Evolutionary conservation across 92 coral and sea anemone genomes (phyloP).

Genomic region (Parazoanthus swiftii): DNA sequence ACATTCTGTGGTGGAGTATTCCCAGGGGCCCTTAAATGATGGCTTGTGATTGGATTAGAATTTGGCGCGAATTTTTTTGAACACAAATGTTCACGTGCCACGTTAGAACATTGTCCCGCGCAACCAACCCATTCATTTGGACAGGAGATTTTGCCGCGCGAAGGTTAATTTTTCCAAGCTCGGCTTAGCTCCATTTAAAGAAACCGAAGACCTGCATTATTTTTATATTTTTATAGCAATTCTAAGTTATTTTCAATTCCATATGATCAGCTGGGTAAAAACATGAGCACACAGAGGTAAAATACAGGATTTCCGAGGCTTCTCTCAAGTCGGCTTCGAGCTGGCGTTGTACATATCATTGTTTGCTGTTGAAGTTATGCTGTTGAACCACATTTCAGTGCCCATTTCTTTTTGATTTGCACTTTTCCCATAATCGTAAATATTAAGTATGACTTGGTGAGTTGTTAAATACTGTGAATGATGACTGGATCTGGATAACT

Average conservation of each 20-base stretch:
- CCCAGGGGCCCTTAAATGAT: conserved; percentile 27
- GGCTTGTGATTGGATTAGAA: conserved; percentile 26
- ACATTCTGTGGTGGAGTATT: conserved; percentile 14
- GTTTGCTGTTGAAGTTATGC: background rate
- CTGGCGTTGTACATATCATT: conserved; percentile 4
- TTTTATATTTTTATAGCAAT: background rate
- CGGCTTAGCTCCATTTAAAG: conserved; percentile 22
- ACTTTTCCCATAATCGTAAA: background rate
- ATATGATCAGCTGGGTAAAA: conserved; percentile 24
- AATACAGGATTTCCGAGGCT: background rate
- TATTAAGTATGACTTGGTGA: background rate
- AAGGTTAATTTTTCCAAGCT: conserved; percentile 26
- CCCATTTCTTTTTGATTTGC: background rate
- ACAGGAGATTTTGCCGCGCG: conserved; percentile 46
- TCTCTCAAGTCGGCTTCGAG: background rate
- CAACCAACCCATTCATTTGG: conserved; percentile 59
- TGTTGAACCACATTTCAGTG: background rate
- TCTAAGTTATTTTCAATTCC: conserved; percentile 24
- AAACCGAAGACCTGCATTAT: background rate
- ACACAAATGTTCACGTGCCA: conserved; percentile 41
- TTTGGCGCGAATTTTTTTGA: conserved; percentile 35
- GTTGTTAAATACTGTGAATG: background rate
- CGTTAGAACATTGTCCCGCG: conserved; percentile 44
- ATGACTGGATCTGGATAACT: conserved; percentile 5
- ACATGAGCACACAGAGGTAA: conserved; percentile 39